phyloP scores from a whole-genome alignment of 2,888 invertebrate genomes.

The Gastrophysa polygoni region DNA sequence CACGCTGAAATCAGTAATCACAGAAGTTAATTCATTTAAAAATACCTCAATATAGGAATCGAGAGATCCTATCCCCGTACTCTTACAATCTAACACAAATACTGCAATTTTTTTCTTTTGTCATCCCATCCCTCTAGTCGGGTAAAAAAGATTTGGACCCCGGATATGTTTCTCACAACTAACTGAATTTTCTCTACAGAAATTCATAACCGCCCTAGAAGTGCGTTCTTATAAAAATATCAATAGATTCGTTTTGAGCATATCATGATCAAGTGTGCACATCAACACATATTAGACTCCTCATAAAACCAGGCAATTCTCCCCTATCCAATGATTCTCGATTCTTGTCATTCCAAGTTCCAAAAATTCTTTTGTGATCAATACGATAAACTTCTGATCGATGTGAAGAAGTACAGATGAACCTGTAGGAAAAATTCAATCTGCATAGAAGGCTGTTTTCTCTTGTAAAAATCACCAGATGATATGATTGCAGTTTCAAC shows the following conservation, averaged over 20 bases:
- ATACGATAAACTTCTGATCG: too few species aligned
- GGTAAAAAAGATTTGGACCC: slow-evolving; percentile 36
- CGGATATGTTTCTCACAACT: slow-evolving; percentile 25
- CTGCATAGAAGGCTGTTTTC: too few species aligned
- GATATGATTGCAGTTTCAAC: too few species aligned
- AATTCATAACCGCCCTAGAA: slow-evolving; percentile 19
- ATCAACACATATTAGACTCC: not conserved
- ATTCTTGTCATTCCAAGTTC: too few species aligned
- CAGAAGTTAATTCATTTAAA: not conserved
- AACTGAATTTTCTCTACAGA: slow-evolving; percentile 27
- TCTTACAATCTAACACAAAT: slow-evolving; percentile 13
- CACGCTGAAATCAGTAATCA: not conserved
- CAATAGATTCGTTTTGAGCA: slow-evolving; percentile 30
- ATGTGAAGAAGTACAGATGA: too few species aligned
- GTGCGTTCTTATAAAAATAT: slow-evolving; percentile 29
- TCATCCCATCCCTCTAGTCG: slow-evolving; percentile 31
- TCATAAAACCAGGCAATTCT: too few species aligned
- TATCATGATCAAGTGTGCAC: slow-evolving; percentile 4
- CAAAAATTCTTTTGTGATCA: too few species aligned
- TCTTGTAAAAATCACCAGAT: too few species aligned
- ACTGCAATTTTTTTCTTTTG: slow-evolving; percentile 30
- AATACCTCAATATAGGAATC: not conserved
- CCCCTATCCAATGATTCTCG: too few species aligned
- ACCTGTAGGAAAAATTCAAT: too few species aligned
- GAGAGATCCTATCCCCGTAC: not conserved